Base-by-base conservation (phyloP, 2,113 vertebrate genomes). In the Greenwoodochromis staneri region DNA sequence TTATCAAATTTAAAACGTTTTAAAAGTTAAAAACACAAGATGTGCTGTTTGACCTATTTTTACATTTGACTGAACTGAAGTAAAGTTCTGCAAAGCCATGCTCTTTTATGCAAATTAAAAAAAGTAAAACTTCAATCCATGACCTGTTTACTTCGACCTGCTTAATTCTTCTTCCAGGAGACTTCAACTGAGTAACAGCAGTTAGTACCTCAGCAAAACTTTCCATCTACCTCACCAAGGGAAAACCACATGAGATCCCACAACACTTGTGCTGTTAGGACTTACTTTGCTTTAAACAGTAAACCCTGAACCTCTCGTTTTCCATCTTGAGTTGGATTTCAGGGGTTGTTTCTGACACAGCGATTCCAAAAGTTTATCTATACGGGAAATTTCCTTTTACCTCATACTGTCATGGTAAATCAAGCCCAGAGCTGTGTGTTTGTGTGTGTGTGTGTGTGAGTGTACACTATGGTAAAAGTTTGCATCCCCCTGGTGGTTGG, bases 401-500 rank as follows among this genome's bases (percentile, higher is more conserved):
- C 61, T 12, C 76, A 59, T 53, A 82, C 49, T 51, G 78, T 90
- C 85, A 31, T 83, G 81, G 84, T 81, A 78, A 85, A 88, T 87
- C 73, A 76, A 38, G 45, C 49, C 61, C 53, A 87, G 36, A 80
- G 8, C 9, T 80, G 57, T 78, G 71, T 78, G 61, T 90, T 19
- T 82, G 86, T 82, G 86, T 21, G 5, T 45, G n/a, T 86, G 51
- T 40, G 38, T 40, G 38, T 9, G 31, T 40, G 36, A 5, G 47
- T 40, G 24, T 16, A 17, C 29, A 36, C 53, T 80, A 81, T 45
- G 27, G 61, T 85, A 84, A 87, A 69, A 4, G 40, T 57, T 42
- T 92, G 83, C 83, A 87, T 95, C 88, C 76, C 16, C 88, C 66
- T 89, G 85, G 89, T 51, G 84, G 87, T 61, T 73, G 82, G 84